Conservation (phyloP, 2,888 invertebrate species). For the Drosophila subquinaria region DNA sequence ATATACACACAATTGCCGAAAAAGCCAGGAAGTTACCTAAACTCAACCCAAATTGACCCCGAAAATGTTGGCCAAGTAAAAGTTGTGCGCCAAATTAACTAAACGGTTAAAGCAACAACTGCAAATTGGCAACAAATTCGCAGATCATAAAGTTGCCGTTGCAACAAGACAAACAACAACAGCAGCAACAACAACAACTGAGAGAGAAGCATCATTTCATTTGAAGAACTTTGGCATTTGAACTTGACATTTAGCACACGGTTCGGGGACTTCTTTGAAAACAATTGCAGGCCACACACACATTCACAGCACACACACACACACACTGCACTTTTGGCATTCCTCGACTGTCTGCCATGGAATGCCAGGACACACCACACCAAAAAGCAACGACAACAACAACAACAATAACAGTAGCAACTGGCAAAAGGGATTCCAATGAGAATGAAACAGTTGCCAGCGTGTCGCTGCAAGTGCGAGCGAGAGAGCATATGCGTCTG, state of each 20-base stretch:
- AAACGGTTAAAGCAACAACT: constrained; percentile 76
- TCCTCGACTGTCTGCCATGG: constrained; percentile 69
- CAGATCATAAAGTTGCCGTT: constrained; percentile 73
- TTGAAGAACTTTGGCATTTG: constrained; percentile 82
- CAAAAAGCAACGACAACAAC: constrained; percentile 45
- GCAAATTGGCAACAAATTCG: constrained; percentile 80
- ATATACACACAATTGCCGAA: neutral
- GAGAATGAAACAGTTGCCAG: constrained; percentile 72
- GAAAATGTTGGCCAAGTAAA: constrained; percentile 43
- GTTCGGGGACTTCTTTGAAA: constrained; percentile 76
- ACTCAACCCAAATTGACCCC: neutral
- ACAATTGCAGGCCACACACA: constrained; percentile 73
- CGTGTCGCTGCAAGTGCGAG: constrained; percentile 21
- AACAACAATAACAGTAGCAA: constrained; percentile 42
- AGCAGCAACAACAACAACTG: constrained; percentile 29
- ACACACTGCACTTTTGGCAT: constrained; percentile 75
- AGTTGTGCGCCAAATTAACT: constrained; percentile 74
- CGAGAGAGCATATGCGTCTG: constrained; percentile 39
- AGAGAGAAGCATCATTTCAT: constrained; percentile 73
- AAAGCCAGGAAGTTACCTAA: neutral
- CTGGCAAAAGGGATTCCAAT: constrained; percentile 48
- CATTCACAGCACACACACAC: constrained; percentile 29
- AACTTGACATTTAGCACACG: constrained; percentile 82
- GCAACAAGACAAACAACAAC: constrained; percentile 45
- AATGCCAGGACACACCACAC: constrained; percentile 57